Evolutionary conservation across 2,113 vertebrate species (phyloP).

Genomic region (Poicephalus meyeri): DNA sequence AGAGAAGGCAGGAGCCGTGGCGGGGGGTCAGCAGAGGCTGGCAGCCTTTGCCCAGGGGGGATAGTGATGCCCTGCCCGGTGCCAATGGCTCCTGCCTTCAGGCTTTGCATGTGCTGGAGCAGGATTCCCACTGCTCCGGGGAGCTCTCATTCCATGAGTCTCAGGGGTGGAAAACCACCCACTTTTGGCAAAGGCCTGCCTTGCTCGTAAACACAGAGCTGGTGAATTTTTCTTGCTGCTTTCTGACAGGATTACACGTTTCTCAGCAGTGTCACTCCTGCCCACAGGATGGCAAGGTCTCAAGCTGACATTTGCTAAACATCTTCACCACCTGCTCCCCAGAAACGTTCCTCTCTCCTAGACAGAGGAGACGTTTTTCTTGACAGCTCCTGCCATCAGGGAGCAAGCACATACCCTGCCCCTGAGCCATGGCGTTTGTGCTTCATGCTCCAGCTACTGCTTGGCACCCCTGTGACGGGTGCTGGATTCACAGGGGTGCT

Average conservation of each 20-base stretch:
- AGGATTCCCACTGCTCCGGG: background rate
- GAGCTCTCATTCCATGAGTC: background rate
- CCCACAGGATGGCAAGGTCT: constrained; percentile 58
- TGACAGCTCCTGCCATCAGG: background rate
- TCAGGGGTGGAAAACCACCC: background rate
- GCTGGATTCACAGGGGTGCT: background rate
- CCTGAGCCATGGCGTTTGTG: rapidly evolving
- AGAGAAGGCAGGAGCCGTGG: background rate
- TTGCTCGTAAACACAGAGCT: background rate
- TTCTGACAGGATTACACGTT: constrained; percentile 31
- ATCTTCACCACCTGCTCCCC: constrained; percentile 48
- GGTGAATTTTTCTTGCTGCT: background rate
- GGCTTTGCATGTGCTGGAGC: rapidly evolving
- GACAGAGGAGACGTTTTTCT: background rate
- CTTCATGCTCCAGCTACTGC: background rate
- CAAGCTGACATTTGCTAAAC: constrained; percentile 52
- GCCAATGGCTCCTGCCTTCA: background rate
- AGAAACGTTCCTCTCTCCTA: background rate
- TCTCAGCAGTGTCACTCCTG: constrained; percentile 28
- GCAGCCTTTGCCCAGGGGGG: background rate
- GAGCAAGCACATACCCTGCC: background rate
- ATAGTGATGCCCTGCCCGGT: rapidly evolving
- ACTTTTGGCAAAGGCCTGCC: background rate
- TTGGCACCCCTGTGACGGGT: rapidly evolving
- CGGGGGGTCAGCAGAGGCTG: background rate